Evolutionary conservation across 2,888 invertebrate species (phyloP), one percentile per base, ranked within the genome.

Genomic region (Megalurothrips usitatus): DNA sequence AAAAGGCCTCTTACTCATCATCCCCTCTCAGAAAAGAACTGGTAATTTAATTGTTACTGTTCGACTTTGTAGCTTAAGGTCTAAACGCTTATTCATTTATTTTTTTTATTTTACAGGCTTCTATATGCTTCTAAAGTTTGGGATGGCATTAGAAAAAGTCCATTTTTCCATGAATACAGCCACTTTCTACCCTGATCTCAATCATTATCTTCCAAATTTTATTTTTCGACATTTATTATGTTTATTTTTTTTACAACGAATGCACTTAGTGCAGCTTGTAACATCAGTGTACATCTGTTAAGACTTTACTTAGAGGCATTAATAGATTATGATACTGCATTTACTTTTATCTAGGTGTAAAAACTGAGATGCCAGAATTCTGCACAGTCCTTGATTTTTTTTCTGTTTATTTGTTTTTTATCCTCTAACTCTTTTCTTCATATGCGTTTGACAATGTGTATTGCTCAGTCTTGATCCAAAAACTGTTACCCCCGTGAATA

Each of bases 81-180:
- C 48, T 63, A 78, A 43, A 78, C 75, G 48, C 17, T 47, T 48
- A 58, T n/a, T n/a, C n/a, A 63, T 23, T 17, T 10, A 28, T 52
- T 68, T 34, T 52, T 78, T 34, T 80, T 19, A n/a, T 19, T 81
- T 80, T 47, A 47, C 83, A 90, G 91, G 91, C 92, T 93, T 86
- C 92, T 94, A 84, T 95, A 94, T 87, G 93, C 94, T 85, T 91
- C 90, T 79, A 94, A 94, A 87, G 93, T 94, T 0, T 94, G 95
- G 94, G 96, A 96, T 84, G 92, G 92, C 78, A 93, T 96, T 80
- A 93, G 93, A 85, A 96, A 95, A 85, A 95, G 94, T 85, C 92
- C 93, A 78, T 92, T 95, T 85, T 94, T 94, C 85, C 91, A 94
- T 84, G 96, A 96, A 86, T 96, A 96, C 86, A 94, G 93, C 84